Base-by-base conservation (phyloP, 1,140 invertebrate genomes). In the Mactra quadrangularis region DNA sequence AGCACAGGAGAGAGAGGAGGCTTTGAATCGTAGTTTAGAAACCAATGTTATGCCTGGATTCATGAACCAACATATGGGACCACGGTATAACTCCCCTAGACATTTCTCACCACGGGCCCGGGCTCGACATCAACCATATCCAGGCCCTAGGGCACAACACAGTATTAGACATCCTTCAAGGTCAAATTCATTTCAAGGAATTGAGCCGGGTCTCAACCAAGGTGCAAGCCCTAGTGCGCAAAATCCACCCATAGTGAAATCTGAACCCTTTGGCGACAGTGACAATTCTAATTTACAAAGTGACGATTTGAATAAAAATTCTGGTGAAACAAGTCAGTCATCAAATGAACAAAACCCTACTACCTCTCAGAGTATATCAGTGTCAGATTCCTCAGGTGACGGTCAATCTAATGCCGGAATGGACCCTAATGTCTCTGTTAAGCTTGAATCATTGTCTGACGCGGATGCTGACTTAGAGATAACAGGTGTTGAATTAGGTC, bases 381-480 rank as follows among this genome's bases (percentile, higher is more conserved):
- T 59, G 31, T 25, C 38, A 7, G 38, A 41, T 7, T 41, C 38
- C 15, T 6, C 6, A 41, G 15, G 15, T 41, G 38, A 41, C 15
- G 6, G 6, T 7, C 15, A 6, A 41, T 7, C 38, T 41, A 41
- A 41, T 41, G 38, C 38, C 6, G 38, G 38, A 41, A 7, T 41
- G 15, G 38, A 41, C 38, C 38, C 38, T 41, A 41, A 41, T 41
- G 15, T 41, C 6, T 25, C 9, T 62, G 57, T 77, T 33, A 77
- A 77, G 33, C 4, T 77, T 17, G 74, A 77, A 41, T 33, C 41
- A 55, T 15, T 62, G 25, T 47, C 7, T 62, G 59, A 77, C 35
- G 27, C 52, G 33, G 74, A 77, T 2, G n/a, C 62, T 9, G 74
- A 77, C 11, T 47, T 77, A 31, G 74, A 77, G 50, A 77, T 77